Evolutionary conservation across 2,888 invertebrate genomes (phyloP).

Genomic region (Drosophila prolongata): DNA sequence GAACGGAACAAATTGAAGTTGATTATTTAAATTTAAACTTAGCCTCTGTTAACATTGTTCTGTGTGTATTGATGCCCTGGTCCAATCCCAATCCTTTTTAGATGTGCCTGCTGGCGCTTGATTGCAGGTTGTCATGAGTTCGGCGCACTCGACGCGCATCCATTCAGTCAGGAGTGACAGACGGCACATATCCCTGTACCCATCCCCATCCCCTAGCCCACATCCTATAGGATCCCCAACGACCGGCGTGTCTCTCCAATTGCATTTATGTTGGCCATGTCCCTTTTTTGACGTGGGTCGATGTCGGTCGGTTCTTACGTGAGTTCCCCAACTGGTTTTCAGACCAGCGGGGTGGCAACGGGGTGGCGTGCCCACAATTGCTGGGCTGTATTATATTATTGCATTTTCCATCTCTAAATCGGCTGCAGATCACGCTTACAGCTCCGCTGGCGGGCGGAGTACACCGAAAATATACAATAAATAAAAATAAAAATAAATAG

Average conservation of each 20-base stretch:
- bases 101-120: slow-evolving; percentile 58
- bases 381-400: slow-evolving; percentile 33
- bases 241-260: slow-evolving; percentile 49
- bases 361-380: slow-evolving; percentile 16
- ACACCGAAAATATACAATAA: not conserved
- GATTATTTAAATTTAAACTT: not conserved
- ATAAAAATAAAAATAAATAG: not conserved
- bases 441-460: not conserved
- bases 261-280: slow-evolving; percentile 58
- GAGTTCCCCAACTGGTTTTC: slow-evolving; percentile 44
- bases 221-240: slow-evolving; percentile 24
- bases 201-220: not conserved
- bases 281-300: slow-evolving; percentile 70
- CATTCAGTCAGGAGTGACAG: slow-evolving; percentile 56
- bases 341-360: slow-evolving; percentile 36
- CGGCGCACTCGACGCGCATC: slow-evolving; percentile 49
- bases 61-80: slow-evolving; percentile 17
- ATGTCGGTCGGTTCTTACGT: slow-evolving; percentile 46
- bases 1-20: too few species aligned
- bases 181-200: slow-evolving; percentile 36
- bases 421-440: slow-evolving; percentile 3
- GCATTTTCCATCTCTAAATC: slow-evolving; percentile 16
- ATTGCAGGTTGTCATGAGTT: slow-evolving; percentile 76
- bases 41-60: not conserved
- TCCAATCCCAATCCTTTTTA: slow-evolving; percentile 25